These are phyloP conservation scores for Zaprionus gabonicus DNA, from an alignment of 1,140 invertebrate genomes.

Conservation along the genomic window DNA sequence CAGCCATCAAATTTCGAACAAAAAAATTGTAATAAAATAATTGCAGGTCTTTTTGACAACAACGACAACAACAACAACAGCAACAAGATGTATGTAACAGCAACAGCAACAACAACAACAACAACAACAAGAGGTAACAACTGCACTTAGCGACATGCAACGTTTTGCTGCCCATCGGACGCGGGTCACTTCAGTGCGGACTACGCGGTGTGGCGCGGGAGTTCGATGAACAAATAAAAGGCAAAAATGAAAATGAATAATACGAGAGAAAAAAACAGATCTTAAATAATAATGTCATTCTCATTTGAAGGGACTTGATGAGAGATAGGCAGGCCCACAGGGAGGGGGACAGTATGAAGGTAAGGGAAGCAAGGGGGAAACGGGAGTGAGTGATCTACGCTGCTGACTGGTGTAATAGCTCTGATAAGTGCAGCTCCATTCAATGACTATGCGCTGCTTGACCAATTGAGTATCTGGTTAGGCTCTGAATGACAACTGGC, in stretches of 20 bases:
- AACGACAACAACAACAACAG: constrained; percentile 36
- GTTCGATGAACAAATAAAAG: constrained; percentile 9
- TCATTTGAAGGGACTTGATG: constrained; percentile 28
- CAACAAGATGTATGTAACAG: constrained; percentile 8
- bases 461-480: constrained; percentile 40
- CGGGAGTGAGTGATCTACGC: not conserved
- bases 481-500: constrained; percentile 43
- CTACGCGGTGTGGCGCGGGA: constrained; percentile 1
- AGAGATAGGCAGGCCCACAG: not conserved
- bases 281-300: constrained; percentile 56
- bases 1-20: constrained; percentile 52
- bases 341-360: not conserved
- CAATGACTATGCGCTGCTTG: constrained; percentile 38
- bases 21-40: constrained; percentile 70
- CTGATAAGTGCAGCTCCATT: constrained; percentile 27
- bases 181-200: constrained; percentile 49
- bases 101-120: constrained; percentile 19
- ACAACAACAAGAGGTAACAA: constrained; percentile 37
- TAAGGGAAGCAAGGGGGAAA: not conserved
- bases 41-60: constrained; percentile 67
- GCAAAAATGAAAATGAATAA: constrained; percentile 14
- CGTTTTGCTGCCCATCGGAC: constrained; percentile 66
- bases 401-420: constrained; percentile 31
- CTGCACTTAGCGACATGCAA: constrained; percentile 80
- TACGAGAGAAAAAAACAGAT: not conserved